Percentiles rank a stretch among this genome's conserved stretches.
Conservation (phyloP, 1,140 invertebrate genomes). For the Rhizoglyphus robini region DNA sequence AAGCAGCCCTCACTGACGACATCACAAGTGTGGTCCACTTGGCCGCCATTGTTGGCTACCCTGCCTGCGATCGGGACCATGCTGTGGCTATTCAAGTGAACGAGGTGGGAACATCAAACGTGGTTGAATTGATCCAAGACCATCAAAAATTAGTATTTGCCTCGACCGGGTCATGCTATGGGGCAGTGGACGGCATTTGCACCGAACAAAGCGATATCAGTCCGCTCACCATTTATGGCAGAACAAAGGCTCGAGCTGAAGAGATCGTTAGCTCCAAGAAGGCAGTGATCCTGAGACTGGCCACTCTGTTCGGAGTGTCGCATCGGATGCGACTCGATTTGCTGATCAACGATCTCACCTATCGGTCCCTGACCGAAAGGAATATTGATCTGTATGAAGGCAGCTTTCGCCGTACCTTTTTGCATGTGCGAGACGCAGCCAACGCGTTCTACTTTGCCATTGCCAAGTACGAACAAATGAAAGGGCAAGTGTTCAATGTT, state of each 20-base stretch:
- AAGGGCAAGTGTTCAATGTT: conserved; percentile 28
- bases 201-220: conserved; percentile 27
- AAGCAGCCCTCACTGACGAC: conserved; percentile 18
- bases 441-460: conserved; percentile 28
- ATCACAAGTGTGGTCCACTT: conserved; percentile 29
- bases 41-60: conserved; percentile 30
- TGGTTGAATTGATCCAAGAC: conserved; percentile 23
- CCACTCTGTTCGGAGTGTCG: conserved; percentile 29
- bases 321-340: conserved; percentile 29
- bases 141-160: conserved; percentile 29
- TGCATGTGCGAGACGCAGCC: conserved; percentile 29
- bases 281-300: conserved; percentile 25
- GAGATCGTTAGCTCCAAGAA: conserved; percentile 19
- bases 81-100: conserved; percentile 25
- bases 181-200: conserved; percentile 27
- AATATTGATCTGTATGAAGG: conserved; percentile 27
- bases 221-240: conserved; percentile 28
- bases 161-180: conserved; percentile 30
- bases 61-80: conserved; percentile 29
- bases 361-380: conserved; percentile 22
- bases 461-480: conserved; percentile 26
- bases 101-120: conserved; percentile 23
- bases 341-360: conserved; percentile 27
- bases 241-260: conserved; percentile 27
- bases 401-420: conserved; percentile 27